A percentile compares a stretch with the other conserved stretches of the same genome.
These are phyloP conservation scores for Orius laevigatus DNA, from an alignment of 1,140 invertebrate species.

Conservation along the genomic window DNA sequence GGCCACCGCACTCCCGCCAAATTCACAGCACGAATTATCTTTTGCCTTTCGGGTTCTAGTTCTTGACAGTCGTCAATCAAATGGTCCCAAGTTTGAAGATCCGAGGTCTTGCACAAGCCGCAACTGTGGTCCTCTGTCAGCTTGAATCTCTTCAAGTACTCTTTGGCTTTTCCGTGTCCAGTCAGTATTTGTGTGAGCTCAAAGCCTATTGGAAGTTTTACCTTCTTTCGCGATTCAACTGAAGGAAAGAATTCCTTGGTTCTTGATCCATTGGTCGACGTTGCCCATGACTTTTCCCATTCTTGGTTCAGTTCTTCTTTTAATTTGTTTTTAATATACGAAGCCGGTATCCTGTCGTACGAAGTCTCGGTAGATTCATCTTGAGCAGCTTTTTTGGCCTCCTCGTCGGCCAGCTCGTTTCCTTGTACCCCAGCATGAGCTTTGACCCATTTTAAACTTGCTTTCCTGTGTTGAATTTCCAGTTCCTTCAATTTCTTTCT, in stretches of 20 bases:
- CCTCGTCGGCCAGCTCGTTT: too few relatives aligned
- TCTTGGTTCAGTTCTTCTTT: not conserved
- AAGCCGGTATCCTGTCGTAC: not conserved
- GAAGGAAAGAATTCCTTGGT: not conserved
- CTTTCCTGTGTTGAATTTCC: not conserved
- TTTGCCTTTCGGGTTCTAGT: not conserved
- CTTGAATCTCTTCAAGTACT: not conserved
- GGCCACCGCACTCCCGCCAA: not conserved
- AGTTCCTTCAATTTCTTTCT: not conserved
- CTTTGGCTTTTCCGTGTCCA: not conserved
- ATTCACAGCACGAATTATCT: not conserved
- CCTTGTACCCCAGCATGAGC: too few relatives aligned
- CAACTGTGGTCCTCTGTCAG: not conserved
- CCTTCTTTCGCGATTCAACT: not conserved
- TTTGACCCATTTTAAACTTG: not conserved
- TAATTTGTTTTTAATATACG: not conserved
- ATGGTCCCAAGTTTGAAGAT: not conserved
- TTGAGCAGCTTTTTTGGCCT: too few relatives aligned
- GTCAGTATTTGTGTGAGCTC: not conserved
- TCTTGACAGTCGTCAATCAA: not conserved
- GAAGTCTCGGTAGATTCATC: not conserved
- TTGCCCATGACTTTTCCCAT: not conserved
- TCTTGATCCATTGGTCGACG: not conserved
- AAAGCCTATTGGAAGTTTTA: not conserved
- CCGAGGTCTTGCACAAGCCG: not conserved